Percentiles rank a stretch among this genome's conserved stretches.
These are phyloP conservation scores for Liasis olivaceus DNA, from an alignment of 2,797 vertebrate species.

Conservation along the genomic window DNA sequence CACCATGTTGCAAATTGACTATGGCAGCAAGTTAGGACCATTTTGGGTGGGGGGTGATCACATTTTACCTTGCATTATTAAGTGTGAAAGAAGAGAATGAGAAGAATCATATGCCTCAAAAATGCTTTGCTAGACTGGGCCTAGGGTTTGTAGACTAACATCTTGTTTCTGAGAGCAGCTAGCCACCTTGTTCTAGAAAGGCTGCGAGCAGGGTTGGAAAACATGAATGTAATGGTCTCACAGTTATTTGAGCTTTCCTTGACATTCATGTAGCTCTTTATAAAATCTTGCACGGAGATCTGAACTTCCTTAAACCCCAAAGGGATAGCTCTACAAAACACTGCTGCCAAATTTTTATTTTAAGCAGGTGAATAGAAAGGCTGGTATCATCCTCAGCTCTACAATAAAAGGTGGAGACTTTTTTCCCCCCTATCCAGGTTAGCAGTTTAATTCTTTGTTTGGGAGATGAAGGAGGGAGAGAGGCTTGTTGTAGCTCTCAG, in stretches of 20 bases:
- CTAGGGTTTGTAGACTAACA: background rate
- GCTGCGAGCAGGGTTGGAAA: background rate
- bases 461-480: background rate
- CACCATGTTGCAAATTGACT: background rate
- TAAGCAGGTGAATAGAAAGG: background rate
- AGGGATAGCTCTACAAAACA: background rate
- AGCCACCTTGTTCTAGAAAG: background rate
- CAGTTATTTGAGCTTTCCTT: background rate
- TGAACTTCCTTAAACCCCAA: background rate
- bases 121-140: background rate
- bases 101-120: background rate
- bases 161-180: background rate
- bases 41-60: background rate
- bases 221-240: background rate
- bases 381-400: background rate
- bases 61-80: background rate
- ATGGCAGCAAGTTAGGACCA: background rate
- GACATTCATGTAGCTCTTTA: background rate
- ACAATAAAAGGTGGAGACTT: background rate
- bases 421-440: background rate
- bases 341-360: background rate
- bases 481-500: background rate
- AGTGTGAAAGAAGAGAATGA: background rate
- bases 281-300: background rate
- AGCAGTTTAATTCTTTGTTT: constrained; percentile 17